These are phyloP conservation scores for Myiothlypis chrysogaster DNA, from an alignment of 2,797 vertebrate genomes.

Conservation along the genomic window DNA sequence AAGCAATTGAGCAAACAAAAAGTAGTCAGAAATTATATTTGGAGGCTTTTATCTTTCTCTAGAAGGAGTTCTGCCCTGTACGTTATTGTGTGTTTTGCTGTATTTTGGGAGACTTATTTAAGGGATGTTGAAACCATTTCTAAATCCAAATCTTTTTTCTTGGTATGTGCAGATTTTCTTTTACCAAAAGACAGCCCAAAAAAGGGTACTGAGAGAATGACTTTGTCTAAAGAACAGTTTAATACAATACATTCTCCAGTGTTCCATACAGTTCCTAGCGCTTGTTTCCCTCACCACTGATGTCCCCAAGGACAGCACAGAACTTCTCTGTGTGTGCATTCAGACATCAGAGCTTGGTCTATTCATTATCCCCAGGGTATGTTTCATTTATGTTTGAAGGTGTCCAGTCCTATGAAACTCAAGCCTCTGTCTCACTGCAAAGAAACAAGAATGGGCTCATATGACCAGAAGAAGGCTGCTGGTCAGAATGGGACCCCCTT, in stretches of 20 bases:
- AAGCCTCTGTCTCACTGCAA: neutral
- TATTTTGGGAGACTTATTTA: neutral
- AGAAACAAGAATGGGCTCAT: neutral
- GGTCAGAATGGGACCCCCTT: neutral
- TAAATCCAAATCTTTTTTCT: neutral
- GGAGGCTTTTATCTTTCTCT: neutral
- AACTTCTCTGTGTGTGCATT: neutral
- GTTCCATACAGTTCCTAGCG: neutral
- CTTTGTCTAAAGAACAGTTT: neutral
- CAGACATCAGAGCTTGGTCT: neutral
- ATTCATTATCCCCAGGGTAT: neutral
- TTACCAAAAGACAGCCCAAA: neutral
- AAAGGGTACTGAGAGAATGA: neutral
- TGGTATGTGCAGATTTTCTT: neutral
- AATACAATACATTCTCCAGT: neutral
- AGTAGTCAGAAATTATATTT: neutral
- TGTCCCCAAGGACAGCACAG: neutral
- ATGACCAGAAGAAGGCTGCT: slow-evolving; percentile 33
- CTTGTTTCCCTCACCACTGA: neutral
- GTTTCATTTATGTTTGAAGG: neutral
- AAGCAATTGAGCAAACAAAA: slow-evolving; percentile 35
- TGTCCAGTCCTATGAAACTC: neutral
- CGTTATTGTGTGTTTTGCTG: neutral
- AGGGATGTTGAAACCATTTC: neutral
- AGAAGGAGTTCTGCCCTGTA: neutral